These are phyloP conservation scores for Ricordea florida DNA, from an alignment of 92 coral and sea anemone species.

Conservation along the genomic window DNA sequence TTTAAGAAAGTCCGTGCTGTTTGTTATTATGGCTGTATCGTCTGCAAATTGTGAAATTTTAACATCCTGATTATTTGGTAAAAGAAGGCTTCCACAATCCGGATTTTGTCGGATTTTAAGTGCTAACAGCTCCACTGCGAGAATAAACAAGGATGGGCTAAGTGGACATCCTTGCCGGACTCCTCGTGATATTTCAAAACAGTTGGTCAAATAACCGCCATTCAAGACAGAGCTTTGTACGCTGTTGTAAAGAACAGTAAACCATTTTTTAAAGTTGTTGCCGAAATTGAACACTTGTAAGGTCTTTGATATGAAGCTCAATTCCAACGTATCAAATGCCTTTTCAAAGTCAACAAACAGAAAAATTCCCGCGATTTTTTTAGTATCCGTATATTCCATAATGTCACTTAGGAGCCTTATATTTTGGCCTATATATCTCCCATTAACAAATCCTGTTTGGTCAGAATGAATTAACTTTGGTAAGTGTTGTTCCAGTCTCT, in stretches of 20 bases:
- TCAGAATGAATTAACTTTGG: not conserved
- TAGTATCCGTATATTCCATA: not conserved
- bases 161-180: not conserved
- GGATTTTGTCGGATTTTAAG: not conserved
- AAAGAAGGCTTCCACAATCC: not conserved
- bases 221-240: not conserved
- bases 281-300: not conserved
- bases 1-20: not conserved
- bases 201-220: constrained; percentile 5
- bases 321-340: constrained; percentile 3
- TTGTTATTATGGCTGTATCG: not conserved
- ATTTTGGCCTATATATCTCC: constrained; percentile 9
- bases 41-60: not conserved
- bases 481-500: not conserved
- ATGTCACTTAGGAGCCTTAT: not conserved
- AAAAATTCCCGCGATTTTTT: not conserved
- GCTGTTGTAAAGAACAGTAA: not conserved
- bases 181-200: not conserved
- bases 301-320: not conserved
- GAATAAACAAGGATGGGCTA: constrained; percentile 1
- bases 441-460: constrained; percentile 8
- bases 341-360: not conserved
- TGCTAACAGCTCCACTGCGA: not conserved
- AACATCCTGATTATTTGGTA: not conserved
- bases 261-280: not conserved